Conservation (phyloP, 2,888 invertebrate genomes). For the Plebejus melissa region DNA sequence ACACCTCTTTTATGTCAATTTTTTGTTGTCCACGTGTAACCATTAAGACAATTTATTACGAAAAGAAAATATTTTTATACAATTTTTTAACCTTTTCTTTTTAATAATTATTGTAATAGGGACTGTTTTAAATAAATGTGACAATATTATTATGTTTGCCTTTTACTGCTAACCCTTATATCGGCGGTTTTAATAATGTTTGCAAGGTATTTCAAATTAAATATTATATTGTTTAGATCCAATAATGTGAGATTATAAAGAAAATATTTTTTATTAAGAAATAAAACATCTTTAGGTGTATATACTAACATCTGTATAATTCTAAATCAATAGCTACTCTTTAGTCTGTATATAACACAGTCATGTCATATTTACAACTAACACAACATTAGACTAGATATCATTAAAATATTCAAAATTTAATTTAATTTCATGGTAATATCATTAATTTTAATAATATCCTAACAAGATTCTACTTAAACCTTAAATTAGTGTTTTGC, state of each 20-base stretch:
- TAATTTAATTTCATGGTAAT: background rate
- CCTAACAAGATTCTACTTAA: background rate
- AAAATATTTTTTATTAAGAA: background rate
- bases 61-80: slow-evolving; percentile 72
- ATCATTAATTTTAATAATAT: background rate
- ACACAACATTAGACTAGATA: background rate
- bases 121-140: slow-evolving; percentile 64
- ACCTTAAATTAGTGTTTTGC: background rate
- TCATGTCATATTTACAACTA: slow-evolving; percentile 1
- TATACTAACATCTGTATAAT: background rate
- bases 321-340: background rate
- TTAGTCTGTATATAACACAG: background rate
- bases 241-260: no score
- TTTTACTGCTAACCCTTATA: slow-evolving; percentile 38
- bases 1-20: background rate
- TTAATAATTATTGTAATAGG: slow-evolving; percentile 40
- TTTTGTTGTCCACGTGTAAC: slow-evolving; percentile 5
- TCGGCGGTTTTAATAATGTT: background rate
- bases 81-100: slow-evolving; percentile 55
- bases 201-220: background rate
- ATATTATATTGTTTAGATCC: background rate
- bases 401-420: background rate
- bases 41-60: background rate
- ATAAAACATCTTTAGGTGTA: background rate
- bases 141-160: slow-evolving; percentile 49